Conservation (phyloP, 2,888 invertebrate genomes). For the Leptopilina syphax region DNA sequence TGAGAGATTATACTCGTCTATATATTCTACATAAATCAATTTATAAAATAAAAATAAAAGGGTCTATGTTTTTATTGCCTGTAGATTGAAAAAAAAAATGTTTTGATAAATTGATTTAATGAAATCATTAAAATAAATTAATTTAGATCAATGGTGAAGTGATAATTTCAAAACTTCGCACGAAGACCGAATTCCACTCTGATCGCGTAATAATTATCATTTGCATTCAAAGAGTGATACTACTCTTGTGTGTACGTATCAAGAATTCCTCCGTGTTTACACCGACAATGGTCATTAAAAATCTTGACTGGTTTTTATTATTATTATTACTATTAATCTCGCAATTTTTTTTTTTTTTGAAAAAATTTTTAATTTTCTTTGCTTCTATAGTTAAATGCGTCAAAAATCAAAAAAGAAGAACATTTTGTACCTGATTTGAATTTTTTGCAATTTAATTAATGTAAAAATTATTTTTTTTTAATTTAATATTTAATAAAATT, state of each 20-base stretch:
- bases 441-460: too few species aligned
- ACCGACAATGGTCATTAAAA: slow-evolving; percentile 40
- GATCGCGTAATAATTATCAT: slow-evolving; percentile 62
- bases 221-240: slow-evolving; percentile 56
- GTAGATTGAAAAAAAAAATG: too few species aligned
- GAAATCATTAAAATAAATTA: slow-evolving; percentile 3
- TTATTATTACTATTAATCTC: slow-evolving; percentile 13
- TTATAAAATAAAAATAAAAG: too few species aligned
- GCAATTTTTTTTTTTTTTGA: not conserved
- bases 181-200: slow-evolving; percentile 52
- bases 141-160: not conserved
- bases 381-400: not conserved
- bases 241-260: slow-evolving; percentile 44
- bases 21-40: too few species aligned
- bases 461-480: too few species aligned
- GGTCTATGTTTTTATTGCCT: too few species aligned
- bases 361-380: not conserved
- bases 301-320: slow-evolving; percentile 16
- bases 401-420: too few species aligned
- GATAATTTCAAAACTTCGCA: slow-evolving; percentile 20
- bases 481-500: too few species aligned
- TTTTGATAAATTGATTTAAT: not conserved
- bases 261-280: slow-evolving; percentile 53
- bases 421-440: too few species aligned
- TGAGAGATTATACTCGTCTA: too few species aligned